phyloP scores from a whole-genome alignment of 2,888 invertebrate genomes.

The Synanthedon vespiformis region DNA sequence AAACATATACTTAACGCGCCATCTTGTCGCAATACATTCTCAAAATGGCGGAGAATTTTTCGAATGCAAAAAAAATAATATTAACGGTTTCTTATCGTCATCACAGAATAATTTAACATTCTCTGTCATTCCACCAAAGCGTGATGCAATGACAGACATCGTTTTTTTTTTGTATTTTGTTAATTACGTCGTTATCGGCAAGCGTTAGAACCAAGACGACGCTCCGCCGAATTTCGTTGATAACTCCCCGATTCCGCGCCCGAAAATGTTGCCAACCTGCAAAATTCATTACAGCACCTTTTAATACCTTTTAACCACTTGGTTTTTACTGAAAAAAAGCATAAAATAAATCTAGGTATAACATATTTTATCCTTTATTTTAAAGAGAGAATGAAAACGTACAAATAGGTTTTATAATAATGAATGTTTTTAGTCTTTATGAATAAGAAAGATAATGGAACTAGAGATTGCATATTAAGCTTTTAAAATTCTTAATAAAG shows the following conservation, averaged over 20 bases:
- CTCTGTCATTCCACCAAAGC: slow-evolving; percentile 26
- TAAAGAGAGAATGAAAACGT: no score
- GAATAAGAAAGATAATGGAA: no score
- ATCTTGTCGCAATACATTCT: slow-evolving; percentile 23
- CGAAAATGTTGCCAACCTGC: slow-evolving; percentile 89
- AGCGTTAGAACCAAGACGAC: slow-evolving; percentile 83
- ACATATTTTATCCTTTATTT: no score
- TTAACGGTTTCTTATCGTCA: slow-evolving; percentile 26
- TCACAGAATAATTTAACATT: slow-evolving; percentile 45
- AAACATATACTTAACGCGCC: slow-evolving; percentile 29
- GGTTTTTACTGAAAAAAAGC: no score
- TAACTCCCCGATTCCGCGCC: slow-evolving; percentile 90
- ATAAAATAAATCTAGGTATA: no score
- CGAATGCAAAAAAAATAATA: slow-evolving; percentile 28
- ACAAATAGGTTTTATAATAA: no score
- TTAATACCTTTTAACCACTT: no score
- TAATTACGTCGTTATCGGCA: slow-evolving; percentile 22
- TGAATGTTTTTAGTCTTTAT: no score
- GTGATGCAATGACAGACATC: slow-evolving; percentile 31
- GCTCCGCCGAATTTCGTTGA: slow-evolving; percentile 90
- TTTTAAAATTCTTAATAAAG: no score
- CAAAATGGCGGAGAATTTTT: slow-evolving; percentile 39
- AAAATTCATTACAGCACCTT: slow-evolving; percentile 5
- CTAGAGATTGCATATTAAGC: no score
- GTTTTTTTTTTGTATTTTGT: slow-evolving; percentile 25